Base-by-base conservation (phyloP, 2,113 vertebrate species). In the Hippocampus guttulatus region DNA sequence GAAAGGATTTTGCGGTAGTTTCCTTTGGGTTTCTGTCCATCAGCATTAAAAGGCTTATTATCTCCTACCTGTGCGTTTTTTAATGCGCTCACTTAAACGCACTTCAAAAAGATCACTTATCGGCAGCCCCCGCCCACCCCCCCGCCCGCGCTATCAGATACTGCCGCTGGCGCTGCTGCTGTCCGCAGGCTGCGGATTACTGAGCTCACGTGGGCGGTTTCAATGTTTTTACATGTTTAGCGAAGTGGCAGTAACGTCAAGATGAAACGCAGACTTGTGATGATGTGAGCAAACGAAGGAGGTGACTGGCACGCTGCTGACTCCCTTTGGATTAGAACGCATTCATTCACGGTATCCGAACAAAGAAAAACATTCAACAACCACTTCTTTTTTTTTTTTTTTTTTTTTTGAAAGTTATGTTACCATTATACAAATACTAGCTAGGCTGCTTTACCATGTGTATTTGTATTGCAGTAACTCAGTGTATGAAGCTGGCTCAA, bases 61-160 rank as follows among this genome's bases (percentile, higher is more conserved):
- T 77, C 72, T 61, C 70, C 21, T 45, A 66, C 27, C 54, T 75
- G 75, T 38, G 0, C 67, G 6, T 69, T 71, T 27, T 30, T 38
- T 38, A 70, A 72, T 38, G 71, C 64, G 68, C 75, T 67, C 71
- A 15, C 41, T 69, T 75, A 57, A 67, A 9, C 54, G n/a, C 23
- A 60, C 25, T 60, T 60, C 14, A 30, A 60, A 60, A 60, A 78
- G 60, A 62, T 54, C 30, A 2, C 68, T 54, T 84, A 85, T 84
- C 81, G 9, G 2, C 73, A 49, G 71, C 69, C 64, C 66, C 10
- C 43, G n/a, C n/a, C n/a, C n/a, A n/a, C 12, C 10, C 12, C 30
- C 10, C 52, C 10, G 2, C 18, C 18, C 64, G 65, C 63, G 25
- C 15, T 21, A 69, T 80, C 75, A 67, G 79, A 85, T 84, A 25